A percentile compares a stretch with the other conserved stretches of the same genome.
Conservation (phyloP, 2,113 vertebrate genomes). For the Sakesphorus luctuosus region DNA sequence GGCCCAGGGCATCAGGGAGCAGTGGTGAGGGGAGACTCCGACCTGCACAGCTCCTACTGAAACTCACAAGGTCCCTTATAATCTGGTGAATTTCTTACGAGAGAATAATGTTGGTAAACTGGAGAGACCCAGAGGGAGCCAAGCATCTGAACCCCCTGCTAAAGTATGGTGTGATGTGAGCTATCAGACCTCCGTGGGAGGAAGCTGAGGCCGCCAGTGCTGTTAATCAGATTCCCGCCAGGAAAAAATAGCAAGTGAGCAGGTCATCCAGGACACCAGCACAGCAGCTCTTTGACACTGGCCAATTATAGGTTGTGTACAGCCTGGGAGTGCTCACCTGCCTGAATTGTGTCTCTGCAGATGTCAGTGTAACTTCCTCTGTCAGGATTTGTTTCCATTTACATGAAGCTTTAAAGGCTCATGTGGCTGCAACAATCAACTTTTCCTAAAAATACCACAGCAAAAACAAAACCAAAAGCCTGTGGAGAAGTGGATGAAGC, state of each 20-base stretch:
- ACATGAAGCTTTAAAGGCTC: not conserved
- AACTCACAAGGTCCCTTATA: not conserved
- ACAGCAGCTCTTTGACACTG: not conserved
- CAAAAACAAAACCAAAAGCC: not conserved
- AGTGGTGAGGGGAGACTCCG: not conserved
- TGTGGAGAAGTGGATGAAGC: not conserved
- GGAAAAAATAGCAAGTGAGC: not conserved
- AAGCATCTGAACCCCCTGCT: not conserved
- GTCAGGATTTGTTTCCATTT: not conserved
- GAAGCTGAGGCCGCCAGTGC: fast-evolving
- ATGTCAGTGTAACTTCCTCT: not conserved
- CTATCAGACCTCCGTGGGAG: not conserved
- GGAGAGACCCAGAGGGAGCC: not conserved
- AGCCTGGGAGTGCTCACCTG: not conserved
- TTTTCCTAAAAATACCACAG: not conserved
- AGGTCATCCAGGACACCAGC: not conserved
- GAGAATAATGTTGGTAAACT: not conserved
- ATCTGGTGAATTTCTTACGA: not conserved
- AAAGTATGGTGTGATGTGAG: fast-evolving
- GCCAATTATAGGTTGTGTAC: not conserved
- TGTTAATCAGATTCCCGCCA: not conserved
- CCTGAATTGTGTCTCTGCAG: not conserved
- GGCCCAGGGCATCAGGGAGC: not conserved
- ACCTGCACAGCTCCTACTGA: not conserved
- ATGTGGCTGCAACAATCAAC: not conserved